Evolutionary conservation across 2,797 vertebrate genomes (phyloP).

Genomic region (Darevskia nairensis): DNA sequence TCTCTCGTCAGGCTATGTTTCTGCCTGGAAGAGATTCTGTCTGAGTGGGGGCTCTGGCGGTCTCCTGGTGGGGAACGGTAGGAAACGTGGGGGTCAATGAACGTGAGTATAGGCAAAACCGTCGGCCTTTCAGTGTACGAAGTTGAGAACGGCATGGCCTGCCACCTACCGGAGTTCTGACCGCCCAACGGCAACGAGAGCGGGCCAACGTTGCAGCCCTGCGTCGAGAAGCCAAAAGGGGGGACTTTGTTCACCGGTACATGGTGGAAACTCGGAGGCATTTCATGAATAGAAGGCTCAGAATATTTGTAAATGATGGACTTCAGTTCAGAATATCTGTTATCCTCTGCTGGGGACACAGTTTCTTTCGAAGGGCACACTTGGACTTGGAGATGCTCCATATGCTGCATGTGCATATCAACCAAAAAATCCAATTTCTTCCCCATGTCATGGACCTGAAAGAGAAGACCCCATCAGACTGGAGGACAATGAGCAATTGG

Average conservation of each 20-base stretch:
- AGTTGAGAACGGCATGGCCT: constrained; percentile 71
- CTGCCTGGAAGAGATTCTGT: constrained; percentile 76
- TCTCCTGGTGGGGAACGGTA: constrained; percentile 73
- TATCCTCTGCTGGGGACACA: constrained; percentile 71
- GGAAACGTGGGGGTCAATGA: constrained; percentile 82
- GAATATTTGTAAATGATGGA: constrained; percentile 90
- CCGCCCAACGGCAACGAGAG: constrained; percentile 63
- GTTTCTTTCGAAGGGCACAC: constrained; percentile 73
- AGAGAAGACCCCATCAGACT: constrained; percentile 50
- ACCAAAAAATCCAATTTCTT: constrained; percentile 98
- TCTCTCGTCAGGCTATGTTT: constrained; percentile 86
- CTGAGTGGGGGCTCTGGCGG: constrained; percentile 68
- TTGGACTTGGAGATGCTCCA: constrained; percentile 88
- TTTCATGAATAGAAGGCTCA: constrained; percentile 78
- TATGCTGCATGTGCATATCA: constrained; percentile 97
- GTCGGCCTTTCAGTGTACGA: constrained; percentile 89
- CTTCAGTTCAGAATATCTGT: constrained; percentile 82
- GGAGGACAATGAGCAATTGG: neutral
- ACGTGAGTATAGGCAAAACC: constrained; percentile 92
- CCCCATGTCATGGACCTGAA: constrained; percentile 97
- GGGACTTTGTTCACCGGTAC: constrained; percentile 84
- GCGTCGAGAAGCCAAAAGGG: constrained; percentile 80
- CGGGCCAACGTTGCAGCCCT: constrained; percentile 62
- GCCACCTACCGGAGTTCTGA: constrained; percentile 69
- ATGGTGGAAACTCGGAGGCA: constrained; percentile 85